Evolutionary conservation across 1,140 invertebrate species (phyloP), one percentile per base, ranked within the genome.

Genomic region (Penaeus indicus): DNA sequence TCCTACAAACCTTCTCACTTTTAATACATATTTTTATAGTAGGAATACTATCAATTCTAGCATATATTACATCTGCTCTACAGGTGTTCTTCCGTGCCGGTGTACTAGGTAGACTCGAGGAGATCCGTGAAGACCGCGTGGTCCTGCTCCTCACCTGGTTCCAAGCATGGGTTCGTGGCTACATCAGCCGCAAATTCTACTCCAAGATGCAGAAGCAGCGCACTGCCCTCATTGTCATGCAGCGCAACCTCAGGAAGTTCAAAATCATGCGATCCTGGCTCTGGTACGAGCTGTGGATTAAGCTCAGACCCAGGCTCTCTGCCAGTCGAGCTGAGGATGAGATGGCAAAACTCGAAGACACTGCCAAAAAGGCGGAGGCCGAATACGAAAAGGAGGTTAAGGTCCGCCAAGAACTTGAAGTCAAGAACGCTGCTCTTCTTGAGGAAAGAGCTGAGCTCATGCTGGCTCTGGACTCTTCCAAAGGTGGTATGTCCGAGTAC

Each of bases 41-140:
- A n/a, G n/a, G n/a, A n/a, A n/a, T n/a, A n/a, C n/a, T n/a, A n/a
- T n/a, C n/a, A n/a, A n/a, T n/a, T n/a, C n/a, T 69, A 27, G 5
- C 19, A 47, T 75, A n/a, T n/a, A n/a, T n/a, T n/a, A n/a, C n/a
- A n/a, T n/a, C 42, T 82, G 93, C 92, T n/a, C n/a, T n/a, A n/a
- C 94, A 98, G 97, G 97, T 99, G 93, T 99, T 99, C 97, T 99
- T 99, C 97, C 97, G 98, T 93, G 99, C 99, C 92, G 99, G 99
- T 96, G 97, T 99, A 92, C 94, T 99, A 94, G 99, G 99, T 98
- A 97, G 98, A 94, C 97, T 99, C 96, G 99, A 99, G 94, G 99
- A 99, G 94, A 95, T 99, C 94, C 97, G 99, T 96, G 99, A 99
- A 94, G 98, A 99, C 92, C 97, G 98, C 94, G 94, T 99, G 85